Evolutionary conservation across 2,888 invertebrate species (phyloP), one percentile per base, ranked within the genome.

Genomic region (Zootermopsis nevadensis): DNA sequence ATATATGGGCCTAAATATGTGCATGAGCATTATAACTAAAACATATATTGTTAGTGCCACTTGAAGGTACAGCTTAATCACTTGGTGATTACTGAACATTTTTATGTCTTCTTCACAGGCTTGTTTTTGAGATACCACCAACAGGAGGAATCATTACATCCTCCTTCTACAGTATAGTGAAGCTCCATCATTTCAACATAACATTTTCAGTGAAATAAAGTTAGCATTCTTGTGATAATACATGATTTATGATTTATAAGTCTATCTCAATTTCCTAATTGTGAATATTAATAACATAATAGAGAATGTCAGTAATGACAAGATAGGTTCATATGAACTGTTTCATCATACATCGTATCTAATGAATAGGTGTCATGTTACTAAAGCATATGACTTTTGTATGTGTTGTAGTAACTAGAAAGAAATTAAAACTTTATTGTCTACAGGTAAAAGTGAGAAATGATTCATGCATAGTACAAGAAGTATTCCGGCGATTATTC

Each of bases 121-220:
- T 95, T 30, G 89, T 93, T 27, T 92, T 94, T 81, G 95, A 95
- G 89, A 91, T 94, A 86, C 94, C 94, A 1, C 92, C 95, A 0
- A 93, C 93, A 7, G 95, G 95, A n/a, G 94, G 94, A 2, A 90
- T 94, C 42, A 88, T 94, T 31, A 90, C 95, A 0, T 92, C 92
- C 0, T 91, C 90, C 86, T 89, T 90, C 7, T 90, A 94, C 86
- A 90, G 92, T 53, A 91, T 93, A 0, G 90, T 93, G 0, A 93
- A 31, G 27, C 89, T 94, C 48, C n/a, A n/a, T n/a, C n/a, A n/a
- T n/a, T n/a, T n/a, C n/a, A n/a, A n/a, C 6, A 10, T 22, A 24
- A 22, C 22, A 55, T 55, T 24, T 24, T 55, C 53, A 55, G 19
- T 55, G 53, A 15, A 38, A 10, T 38, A 38, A 38, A 38, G 6